phyloP scores from a whole-genome alignment of 1,140 invertebrate species.

The Pollicipes pollicipes region DNA sequence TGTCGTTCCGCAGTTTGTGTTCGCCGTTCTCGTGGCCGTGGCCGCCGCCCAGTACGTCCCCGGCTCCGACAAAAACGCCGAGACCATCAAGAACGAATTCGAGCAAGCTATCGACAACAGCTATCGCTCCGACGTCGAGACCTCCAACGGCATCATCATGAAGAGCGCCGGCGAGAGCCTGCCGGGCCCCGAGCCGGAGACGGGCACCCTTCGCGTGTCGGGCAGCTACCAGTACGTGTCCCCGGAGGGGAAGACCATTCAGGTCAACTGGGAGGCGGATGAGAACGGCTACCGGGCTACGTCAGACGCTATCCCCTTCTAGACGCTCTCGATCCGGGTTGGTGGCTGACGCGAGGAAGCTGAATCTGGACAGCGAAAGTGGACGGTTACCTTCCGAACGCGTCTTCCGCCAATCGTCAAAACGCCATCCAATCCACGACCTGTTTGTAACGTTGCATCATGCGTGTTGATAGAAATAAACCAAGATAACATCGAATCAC shows the following conservation, averaged over 20 bases:
- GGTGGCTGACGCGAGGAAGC: no score
- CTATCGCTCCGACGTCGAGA: background rate
- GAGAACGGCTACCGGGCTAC: constrained; percentile 6
- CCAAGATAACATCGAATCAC: no score
- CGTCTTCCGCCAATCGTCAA: no score
- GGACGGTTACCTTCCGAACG: no score
- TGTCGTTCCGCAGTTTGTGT: background rate
- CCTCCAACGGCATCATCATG: background rate
- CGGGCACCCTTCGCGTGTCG: background rate
- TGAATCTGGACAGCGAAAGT: no score
- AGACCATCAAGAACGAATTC: background rate
- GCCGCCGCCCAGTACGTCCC: no score
- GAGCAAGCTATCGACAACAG: background rate
- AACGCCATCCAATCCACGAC: no score
- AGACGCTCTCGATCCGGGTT: no score
- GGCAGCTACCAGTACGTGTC: constrained; percentile 10
- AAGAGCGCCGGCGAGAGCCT: background rate
- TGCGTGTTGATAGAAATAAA: no score
- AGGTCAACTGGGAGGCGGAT: constrained; percentile 8
- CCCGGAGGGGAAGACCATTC: constrained; percentile 8
- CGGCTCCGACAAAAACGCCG: background rate
- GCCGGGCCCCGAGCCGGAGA: background rate
- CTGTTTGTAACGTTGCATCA: no score
- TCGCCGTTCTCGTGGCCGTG: background rate
- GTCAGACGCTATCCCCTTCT: constrained; percentile 7